Conservation (phyloP, 92 coral and sea anemone species). For the Heliopora coerulea region DNA sequence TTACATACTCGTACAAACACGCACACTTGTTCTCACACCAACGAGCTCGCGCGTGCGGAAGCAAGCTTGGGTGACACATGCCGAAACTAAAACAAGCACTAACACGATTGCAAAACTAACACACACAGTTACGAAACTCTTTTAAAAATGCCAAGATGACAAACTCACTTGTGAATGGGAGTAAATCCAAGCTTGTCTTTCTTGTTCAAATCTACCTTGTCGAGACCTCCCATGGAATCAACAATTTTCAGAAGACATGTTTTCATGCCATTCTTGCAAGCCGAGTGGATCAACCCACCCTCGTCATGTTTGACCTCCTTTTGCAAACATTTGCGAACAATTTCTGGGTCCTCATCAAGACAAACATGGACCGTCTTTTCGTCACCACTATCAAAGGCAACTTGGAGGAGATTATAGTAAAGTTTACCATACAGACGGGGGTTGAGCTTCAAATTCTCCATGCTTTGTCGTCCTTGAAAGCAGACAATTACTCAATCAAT, state of each 20-base stretch:
- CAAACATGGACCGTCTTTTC: slow-evolving; percentile 23
- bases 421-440: not conserved
- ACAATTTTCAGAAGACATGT: slow-evolving; percentile 16
- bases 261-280: slow-evolving; percentile 31
- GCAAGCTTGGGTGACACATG: too few relatives aligned
- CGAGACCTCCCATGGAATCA: slow-evolving; percentile 18
- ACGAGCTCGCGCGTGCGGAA: too few relatives aligned
- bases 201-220: slow-evolving; percentile 9
- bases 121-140: too few relatives aligned
- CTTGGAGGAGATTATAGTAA: slow-evolving; percentile 27
- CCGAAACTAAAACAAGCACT: too few relatives aligned
- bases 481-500: too few relatives aligned
- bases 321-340: slow-evolving; percentile 8
- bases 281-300: slow-evolving; percentile 14
- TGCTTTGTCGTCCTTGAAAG: not conserved
- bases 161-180: slow-evolving; percentile 40
- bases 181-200: slow-evolving; percentile 25
- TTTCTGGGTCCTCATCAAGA: slow-evolving; percentile 19
- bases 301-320: slow-evolving; percentile 22
- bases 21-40: too few relatives aligned
- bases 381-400: slow-evolving; percentile 25
- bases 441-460: slow-evolving; percentile 8
- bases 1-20: too few relatives aligned
- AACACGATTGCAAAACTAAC: too few relatives aligned
- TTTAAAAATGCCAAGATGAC: not conserved